These are phyloP conservation scores for Pandemis corylana DNA, from an alignment of 2,888 invertebrate species.

Conservation along the genomic window DNA sequence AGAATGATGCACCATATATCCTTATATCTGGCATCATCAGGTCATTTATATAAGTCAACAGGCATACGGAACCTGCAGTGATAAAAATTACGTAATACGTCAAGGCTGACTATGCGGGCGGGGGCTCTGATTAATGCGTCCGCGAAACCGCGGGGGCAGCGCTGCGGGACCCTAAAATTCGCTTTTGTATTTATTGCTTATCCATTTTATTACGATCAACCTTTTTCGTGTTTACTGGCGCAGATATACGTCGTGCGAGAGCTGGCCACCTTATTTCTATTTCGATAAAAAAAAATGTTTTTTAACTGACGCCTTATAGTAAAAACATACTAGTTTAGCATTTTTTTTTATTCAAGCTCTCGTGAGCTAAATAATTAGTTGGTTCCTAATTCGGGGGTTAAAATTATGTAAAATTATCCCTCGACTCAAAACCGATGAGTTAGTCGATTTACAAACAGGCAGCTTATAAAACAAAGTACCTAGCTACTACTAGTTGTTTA, in stretches of 20 bases:
- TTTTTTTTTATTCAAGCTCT: no score
- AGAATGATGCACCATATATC: slow-evolving; percentile 8
- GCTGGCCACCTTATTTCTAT: background rate
- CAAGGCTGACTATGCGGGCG: slow-evolving; percentile 61
- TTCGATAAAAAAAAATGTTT: background rate
- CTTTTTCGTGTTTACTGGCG: slow-evolving; percentile 57
- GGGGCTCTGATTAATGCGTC: slow-evolving; percentile 71
- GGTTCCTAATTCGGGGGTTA: no score
- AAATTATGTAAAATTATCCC: no score
- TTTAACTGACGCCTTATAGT: background rate
- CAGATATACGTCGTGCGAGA: slow-evolving; percentile 27
- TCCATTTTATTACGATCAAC: slow-evolving; percentile 67
- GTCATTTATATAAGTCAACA: slow-evolving; percentile 4
- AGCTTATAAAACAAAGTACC: no score
- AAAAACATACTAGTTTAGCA: background rate
- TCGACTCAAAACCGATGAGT: no score
- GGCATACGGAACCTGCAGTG: slow-evolving; percentile 46
- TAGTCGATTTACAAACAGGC: no score
- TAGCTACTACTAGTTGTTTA: no score
- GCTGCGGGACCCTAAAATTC: slow-evolving; percentile 60
- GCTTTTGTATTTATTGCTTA: slow-evolving; percentile 70
- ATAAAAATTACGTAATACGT: slow-evolving; percentile 74
- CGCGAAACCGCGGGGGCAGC: slow-evolving; percentile 60
- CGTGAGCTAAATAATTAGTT: no score
- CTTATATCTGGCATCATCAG: background rate